Evolutionary conservation across 2,113 vertebrate genomes (phyloP), one percentile per base, ranked within the genome.

Genomic region (Sporophila hypoxantha): DNA sequence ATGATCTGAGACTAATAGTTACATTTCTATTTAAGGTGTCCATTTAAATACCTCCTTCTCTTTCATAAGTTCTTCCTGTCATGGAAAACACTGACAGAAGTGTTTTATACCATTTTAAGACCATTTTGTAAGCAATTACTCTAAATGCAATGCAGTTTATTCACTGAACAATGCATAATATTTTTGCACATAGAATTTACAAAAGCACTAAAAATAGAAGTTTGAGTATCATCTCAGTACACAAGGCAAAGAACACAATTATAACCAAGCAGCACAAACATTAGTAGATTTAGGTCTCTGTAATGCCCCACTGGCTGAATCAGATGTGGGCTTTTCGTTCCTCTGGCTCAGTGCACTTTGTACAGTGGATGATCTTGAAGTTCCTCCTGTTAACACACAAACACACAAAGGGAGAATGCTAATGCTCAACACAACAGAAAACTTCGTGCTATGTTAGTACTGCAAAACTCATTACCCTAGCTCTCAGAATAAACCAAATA

Each of bases 201-300:
- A 96, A 89, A 91, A 95, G 73, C 65, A 93, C 46, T 92, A 90
- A 89, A 93, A 93, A n/a, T 25, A 92, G 76, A 91, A 93, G 57
- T 42, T 87, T 64, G 85, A 89, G 56, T 42, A 83, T 64, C 18
- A 70, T 55, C 66, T 88, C 44, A 60, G 66, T 87, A 81, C 2
- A n/a, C 4, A 2, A 77, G 30, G 76, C 42, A 70, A 75, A 91
- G 70, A 76, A 83, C 6, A 15, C 37, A 62, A 37, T 98, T 94
- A 98, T 94, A 97, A 94, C 98, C 98, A 98, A 57, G 97, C 97
- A 42, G 97, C 94, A 75, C 87, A 97, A 50, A 97, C 95, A 36
- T 95, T 94, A 37, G 89, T 77, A 44, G 92, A 67, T n/a, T 96
- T 97, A 56, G 97, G 92, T 94, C 96, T 97, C 66, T 93, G 95